Percentiles rank a stretch among this genome's conserved stretches.
Evolutionary conservation across 1,140 invertebrate genomes (phyloP).

Genomic region (Phenacoccus solenopsis): DNA sequence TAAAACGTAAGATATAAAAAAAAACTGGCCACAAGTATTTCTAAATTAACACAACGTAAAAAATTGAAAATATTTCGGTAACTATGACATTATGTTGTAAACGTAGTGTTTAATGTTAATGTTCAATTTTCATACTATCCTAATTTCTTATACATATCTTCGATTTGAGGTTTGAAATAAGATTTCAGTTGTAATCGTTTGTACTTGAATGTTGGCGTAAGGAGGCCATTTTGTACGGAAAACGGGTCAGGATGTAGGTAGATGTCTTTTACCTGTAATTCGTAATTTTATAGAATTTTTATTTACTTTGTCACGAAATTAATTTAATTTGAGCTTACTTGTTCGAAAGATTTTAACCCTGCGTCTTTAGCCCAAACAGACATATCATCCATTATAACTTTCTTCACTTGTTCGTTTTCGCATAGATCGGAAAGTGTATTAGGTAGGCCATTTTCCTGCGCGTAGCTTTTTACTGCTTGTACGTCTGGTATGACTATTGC

Average conservation of each 20-base stretch:
- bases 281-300: neutral
- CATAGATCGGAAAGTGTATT: constrained; percentile 81
- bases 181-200: constrained; percentile 81
- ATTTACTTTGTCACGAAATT: neutral
- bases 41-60: neutral
- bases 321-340: constrained; percentile 45
- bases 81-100: neutral
- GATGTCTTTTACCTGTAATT: constrained; percentile 77
- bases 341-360: constrained; percentile 91
- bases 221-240: constrained; percentile 88
- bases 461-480: constrained; percentile 82
- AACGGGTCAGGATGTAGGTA: constrained; percentile 88
- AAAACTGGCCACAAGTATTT: neutral
- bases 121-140: too few relatives aligned
- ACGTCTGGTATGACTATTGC: constrained; percentile 90
- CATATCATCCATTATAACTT: constrained; percentile 82
- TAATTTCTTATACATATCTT: constrained; percentile 69
- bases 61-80: neutral
- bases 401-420: constrained; percentile 74
- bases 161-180: constrained; percentile 79
- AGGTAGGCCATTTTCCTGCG: constrained; percentile 66
- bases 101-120: too few relatives aligned
- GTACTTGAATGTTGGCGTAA: constrained; percentile 93
- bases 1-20: neutral
- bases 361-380: constrained; percentile 69